These are phyloP conservation scores for Brachionus calyciflorus DNA, from an alignment of 1,140 invertebrate species.

Conservation along the genomic window DNA sequence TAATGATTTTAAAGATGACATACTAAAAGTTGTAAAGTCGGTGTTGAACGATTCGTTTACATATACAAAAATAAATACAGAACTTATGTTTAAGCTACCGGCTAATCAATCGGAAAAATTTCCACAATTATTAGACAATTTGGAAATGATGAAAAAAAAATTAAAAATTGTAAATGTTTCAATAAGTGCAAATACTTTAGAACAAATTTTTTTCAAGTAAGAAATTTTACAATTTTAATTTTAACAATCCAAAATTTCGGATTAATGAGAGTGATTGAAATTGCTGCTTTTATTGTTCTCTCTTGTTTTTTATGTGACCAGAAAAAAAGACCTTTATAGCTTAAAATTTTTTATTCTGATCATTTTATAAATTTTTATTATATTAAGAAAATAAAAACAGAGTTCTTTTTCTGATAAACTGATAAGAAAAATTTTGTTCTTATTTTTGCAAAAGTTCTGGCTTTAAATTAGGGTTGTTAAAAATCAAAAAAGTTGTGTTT, in stretches of 20 bases:
- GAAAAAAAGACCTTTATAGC: too few relatives aligned
- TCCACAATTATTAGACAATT: constrained; percentile 51
- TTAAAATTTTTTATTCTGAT: too few relatives aligned
- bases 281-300: neutral
- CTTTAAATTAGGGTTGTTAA: too few relatives aligned
- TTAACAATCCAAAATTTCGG: too few relatives aligned
- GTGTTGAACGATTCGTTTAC: neutral
- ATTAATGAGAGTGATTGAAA: too few relatives aligned
- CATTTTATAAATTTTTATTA: too few relatives aligned
- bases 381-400: too few relatives aligned
- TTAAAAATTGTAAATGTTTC: constrained; percentile 33
- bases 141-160: constrained; percentile 53
- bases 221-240: neutral
- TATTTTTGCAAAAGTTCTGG: too few relatives aligned
- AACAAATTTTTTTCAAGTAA: constrained; percentile 49
- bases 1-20: constrained; percentile 3
- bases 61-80: neutral
- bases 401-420: too few relatives aligned
- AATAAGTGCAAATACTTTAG: constrained; percentile 39
- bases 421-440: too few relatives aligned
- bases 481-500: too few relatives aligned
- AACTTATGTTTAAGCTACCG: constrained; percentile 53
- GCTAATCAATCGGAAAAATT: constrained; percentile 57
- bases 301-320: too few relatives aligned
- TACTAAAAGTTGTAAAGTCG: neutral